Conservation (phyloP, 2,797 vertebrate species). For the Furcifer pardalis region DNA sequence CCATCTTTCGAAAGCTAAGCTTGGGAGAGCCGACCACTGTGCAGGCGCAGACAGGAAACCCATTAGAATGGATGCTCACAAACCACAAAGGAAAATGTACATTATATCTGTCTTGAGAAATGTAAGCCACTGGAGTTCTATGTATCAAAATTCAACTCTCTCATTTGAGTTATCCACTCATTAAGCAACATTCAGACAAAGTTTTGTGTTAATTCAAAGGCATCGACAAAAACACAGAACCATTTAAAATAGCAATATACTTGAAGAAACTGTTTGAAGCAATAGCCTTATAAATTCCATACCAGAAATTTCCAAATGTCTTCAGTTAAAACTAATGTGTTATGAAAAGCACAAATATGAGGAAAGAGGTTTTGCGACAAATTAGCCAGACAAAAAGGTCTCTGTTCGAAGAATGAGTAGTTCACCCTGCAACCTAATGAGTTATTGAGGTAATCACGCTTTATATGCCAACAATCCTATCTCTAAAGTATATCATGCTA, state of each 20-base stretch:
- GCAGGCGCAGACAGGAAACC: too few species aligned
- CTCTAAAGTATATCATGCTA: not conserved
- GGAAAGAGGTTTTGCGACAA: not conserved
- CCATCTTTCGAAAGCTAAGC: too few species aligned
- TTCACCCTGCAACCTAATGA: rapidly evolving
- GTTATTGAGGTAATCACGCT: slow-evolving; percentile 3
- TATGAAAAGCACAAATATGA: not conserved
- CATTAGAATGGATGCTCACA: too few species aligned
- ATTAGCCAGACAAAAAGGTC: slow-evolving; percentile 30
- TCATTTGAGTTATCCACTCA: not conserved
- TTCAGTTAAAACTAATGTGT: not conserved
- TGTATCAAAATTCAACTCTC: not conserved
- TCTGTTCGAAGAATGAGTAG: not conserved
- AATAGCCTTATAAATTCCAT: not conserved
- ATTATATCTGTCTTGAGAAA: not conserved
- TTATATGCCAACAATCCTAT: slow-evolving; percentile 12
- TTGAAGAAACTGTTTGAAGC: not conserved
- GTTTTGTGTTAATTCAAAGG: slow-evolving; percentile 40
- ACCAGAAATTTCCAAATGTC: not conserved
- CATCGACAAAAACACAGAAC: not conserved
- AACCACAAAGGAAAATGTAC: not conserved
- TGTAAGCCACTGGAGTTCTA: not conserved
- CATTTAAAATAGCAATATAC: not conserved
- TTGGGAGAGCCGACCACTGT: too few species aligned
- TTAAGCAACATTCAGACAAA: not conserved